Conservation (phyloP, 2,797 vertebrate species). For the Pangasius macronema region DNA sequence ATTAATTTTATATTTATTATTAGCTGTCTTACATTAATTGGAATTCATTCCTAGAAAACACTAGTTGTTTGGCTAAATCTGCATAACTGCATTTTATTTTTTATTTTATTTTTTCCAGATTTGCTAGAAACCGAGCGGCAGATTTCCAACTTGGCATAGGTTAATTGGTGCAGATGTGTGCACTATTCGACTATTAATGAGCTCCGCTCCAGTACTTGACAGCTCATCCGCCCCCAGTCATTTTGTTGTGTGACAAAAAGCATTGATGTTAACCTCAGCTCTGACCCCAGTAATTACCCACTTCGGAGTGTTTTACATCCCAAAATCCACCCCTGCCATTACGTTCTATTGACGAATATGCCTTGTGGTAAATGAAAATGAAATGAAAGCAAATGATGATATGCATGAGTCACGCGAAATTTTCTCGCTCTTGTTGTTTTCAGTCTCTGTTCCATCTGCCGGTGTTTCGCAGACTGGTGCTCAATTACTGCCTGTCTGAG, state of each 20-base stretch:
- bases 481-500: conserved; percentile 87
- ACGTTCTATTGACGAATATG: conserved; percentile 32
- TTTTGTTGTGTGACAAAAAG: conserved; percentile 49
- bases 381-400: conserved; percentile 44
- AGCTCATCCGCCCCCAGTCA: conserved; percentile 45
- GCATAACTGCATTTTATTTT: conserved; percentile 4
- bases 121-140: conserved; percentile 26
- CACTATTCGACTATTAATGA: conserved; percentile 42
- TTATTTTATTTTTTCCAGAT: background rate
- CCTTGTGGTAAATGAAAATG: conserved; percentile 30
- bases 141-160: conserved; percentile 31
- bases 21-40: background rate
- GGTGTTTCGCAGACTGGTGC: conserved; percentile 90
- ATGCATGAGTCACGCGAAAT: conserved; percentile 27
- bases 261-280: conserved; percentile 44
- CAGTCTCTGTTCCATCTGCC: conserved; percentile 96
- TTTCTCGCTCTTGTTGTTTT: conserved; percentile 49
- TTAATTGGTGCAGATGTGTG: conserved; percentile 51
- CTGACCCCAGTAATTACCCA: conserved; percentile 41
- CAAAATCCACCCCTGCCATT: conserved; percentile 39
- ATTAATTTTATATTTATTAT: background rate
- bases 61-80: background rate
- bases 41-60: background rate
- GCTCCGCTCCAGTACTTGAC: conserved; percentile 31
- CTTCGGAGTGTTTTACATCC: conserved; percentile 44